A percentile compares a stretch with the other conserved stretches of the same genome.
Evolutionary conservation across 2,113 vertebrate species (phyloP).

Genomic region (Sebastes fasciatus): DNA sequence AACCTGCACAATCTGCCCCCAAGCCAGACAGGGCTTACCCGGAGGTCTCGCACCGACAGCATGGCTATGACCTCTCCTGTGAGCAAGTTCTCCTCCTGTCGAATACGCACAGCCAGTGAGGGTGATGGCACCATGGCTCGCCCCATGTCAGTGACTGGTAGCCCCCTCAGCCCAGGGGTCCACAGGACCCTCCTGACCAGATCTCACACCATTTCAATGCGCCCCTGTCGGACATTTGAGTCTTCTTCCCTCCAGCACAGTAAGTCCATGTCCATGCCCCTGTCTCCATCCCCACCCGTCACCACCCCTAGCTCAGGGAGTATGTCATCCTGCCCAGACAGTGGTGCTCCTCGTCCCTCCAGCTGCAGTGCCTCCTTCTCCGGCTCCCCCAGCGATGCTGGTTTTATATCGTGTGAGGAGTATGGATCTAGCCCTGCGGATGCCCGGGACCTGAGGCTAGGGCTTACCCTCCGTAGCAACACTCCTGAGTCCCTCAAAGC

Average conservation of each 20-base stretch:
- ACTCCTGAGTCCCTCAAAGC: conserved; percentile 91
- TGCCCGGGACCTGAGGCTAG: conserved; percentile 79
- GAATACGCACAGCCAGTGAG: conserved; percentile 90
- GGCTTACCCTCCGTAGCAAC: conserved; percentile 87
- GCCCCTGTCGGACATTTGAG: conserved; percentile 81
- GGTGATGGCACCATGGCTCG: conserved; percentile 87
- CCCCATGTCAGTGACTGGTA: conserved; percentile 87
- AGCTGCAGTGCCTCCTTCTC: conserved; percentile 93
- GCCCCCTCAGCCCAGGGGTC: conserved; percentile 90
- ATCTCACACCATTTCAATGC: conserved; percentile 88
- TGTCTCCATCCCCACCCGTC: conserved; percentile 89
- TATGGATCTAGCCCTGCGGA: conserved; percentile 93
- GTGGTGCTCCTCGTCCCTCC: conserved; percentile 87
- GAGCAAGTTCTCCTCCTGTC: conserved; percentile 84
- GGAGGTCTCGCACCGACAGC: conserved; percentile 88
- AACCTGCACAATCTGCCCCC: conserved; percentile 88
- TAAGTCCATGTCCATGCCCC: conserved; percentile 94
- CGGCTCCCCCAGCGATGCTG: conserved; percentile 93
- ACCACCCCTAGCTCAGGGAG: conserved; percentile 85
- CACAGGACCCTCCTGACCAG: conserved; percentile 89
- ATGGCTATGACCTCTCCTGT: conserved; percentile 84
- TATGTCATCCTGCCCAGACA: conserved; percentile 88
- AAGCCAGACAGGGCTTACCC: conserved; percentile 88
- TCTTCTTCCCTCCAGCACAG: conserved; percentile 88
- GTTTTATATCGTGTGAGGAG: conserved; percentile 96